phyloP scores from a whole-genome alignment of 2,113 vertebrate species.

The Brevimyrus niger region DNA sequence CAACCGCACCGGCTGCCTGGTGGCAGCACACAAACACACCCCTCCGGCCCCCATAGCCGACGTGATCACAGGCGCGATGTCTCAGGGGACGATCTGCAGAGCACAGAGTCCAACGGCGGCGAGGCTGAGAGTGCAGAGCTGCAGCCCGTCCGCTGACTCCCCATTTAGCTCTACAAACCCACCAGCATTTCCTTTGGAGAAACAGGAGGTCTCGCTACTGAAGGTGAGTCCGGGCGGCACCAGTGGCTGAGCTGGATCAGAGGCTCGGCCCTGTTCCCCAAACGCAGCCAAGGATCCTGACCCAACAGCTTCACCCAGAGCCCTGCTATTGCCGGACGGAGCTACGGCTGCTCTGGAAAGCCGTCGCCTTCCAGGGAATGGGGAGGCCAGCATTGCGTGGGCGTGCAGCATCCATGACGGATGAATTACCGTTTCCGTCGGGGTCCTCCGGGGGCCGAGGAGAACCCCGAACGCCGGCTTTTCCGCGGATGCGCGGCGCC shows the following conservation, averaged over 20 bases:
- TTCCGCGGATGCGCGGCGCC: not conserved
- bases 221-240: not conserved
- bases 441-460: not conserved
- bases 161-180: not conserved
- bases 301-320: not conserved
- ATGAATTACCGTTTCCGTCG: not conserved
- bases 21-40: not conserved
- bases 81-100: not conserved
- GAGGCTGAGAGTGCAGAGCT: not conserved
- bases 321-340: not conserved
- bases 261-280: not conserved
- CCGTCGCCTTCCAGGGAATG: not conserved
- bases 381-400: not conserved
- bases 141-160: not conserved
- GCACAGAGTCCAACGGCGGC: not conserved
- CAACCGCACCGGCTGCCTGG: not conserved
- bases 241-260: not conserved
- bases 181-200: not conserved
- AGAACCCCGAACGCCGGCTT: not conserved
- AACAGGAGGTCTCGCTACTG: not conserved
- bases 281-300: not conserved
- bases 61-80: not conserved
- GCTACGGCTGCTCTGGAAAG: not conserved
- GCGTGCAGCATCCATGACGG: not conserved
- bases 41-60: not conserved